phyloP scores from a whole-genome alignment of 53 echinoderm and acorn worm species.

The Actinopyga echinites region DNA sequence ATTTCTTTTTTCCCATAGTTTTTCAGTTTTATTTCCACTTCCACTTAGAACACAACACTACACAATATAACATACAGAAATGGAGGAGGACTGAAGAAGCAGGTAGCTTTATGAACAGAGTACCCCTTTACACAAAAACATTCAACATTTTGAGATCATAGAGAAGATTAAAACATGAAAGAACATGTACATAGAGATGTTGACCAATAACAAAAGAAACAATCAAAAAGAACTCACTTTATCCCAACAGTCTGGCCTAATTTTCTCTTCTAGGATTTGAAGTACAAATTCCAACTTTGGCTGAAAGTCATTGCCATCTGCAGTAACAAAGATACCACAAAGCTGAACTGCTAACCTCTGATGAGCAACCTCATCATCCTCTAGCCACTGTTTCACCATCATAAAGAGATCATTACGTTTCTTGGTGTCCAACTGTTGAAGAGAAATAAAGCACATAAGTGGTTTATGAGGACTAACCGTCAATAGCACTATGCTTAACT shows the following conservation, averaged over 20 bases:
- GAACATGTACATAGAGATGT: too few species aligned
- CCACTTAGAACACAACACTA: too few species aligned
- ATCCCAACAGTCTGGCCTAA: conserved; percentile 54
- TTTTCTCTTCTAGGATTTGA: conserved; percentile 62
- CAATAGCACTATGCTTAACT: neutral
- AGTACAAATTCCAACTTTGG: conserved; percentile 52
- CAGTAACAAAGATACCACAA: conserved; percentile 78
- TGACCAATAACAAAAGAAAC: too few species aligned
- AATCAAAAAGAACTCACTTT: conserved; percentile 43
- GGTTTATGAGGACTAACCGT: neutral
- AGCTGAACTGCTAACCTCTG: conserved; percentile 87
- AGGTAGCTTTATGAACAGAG: too few species aligned
- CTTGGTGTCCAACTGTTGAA: conserved; percentile 52
- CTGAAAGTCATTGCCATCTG: conserved; percentile 62
- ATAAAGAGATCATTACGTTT: conserved; percentile 76
- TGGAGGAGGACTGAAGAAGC: too few species aligned
- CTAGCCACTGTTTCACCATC: conserved; percentile 80
- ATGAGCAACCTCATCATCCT: conserved; percentile 68
- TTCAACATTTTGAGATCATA: too few species aligned
- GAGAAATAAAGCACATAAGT: neutral
- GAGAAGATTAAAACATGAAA: too few species aligned
- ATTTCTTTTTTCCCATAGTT: neutral
- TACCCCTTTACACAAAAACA: too few species aligned
- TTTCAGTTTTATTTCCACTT: too few species aligned
- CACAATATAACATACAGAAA: too few species aligned